These are phyloP conservation scores for Shinisaurus crocodilurus DNA, from an alignment of 2,113 vertebrate genomes.

Conservation along the genomic window DNA sequence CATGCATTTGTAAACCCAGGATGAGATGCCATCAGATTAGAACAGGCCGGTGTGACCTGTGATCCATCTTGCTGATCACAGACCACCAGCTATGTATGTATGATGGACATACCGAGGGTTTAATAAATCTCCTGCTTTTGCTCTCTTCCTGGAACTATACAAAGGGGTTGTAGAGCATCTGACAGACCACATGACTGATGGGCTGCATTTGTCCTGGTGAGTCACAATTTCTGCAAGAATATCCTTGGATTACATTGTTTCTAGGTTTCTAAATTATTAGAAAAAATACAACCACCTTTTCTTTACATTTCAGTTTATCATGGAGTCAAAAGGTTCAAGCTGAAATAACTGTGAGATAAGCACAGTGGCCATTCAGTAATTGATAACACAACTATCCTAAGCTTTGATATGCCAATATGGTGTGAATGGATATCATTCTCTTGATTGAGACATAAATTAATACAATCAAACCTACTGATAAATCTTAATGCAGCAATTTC, in stretches of 20 bases:
- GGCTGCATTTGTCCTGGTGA: neutral
- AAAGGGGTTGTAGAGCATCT: neutral
- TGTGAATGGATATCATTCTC: neutral
- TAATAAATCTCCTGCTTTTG: neutral
- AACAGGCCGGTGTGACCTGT: neutral
- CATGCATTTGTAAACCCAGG: neutral
- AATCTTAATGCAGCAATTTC: neutral
- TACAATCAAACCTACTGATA: neutral
- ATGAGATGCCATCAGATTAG: too few relatives aligned
- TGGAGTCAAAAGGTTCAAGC: neutral
- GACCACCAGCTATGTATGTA: neutral
- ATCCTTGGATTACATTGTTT: neutral
- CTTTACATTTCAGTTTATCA: neutral
- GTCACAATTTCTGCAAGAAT: neutral
- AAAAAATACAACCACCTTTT: neutral
- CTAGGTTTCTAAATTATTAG: too few relatives aligned
- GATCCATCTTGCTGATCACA: neutral
- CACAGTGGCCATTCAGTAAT: neutral
- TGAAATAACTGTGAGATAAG: neutral
- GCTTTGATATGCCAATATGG: neutral
- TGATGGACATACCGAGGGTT: neutral
- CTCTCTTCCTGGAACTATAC: too few relatives aligned
- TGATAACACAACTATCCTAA: neutral
- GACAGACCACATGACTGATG: neutral
- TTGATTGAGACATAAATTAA: neutral